Percentiles rank a stretch among this genome's conserved stretches.
These are phyloP conservation scores for Heliconius nattereri DNA, from an alignment of 1,140 invertebrate genomes.

Conservation along the genomic window DNA sequence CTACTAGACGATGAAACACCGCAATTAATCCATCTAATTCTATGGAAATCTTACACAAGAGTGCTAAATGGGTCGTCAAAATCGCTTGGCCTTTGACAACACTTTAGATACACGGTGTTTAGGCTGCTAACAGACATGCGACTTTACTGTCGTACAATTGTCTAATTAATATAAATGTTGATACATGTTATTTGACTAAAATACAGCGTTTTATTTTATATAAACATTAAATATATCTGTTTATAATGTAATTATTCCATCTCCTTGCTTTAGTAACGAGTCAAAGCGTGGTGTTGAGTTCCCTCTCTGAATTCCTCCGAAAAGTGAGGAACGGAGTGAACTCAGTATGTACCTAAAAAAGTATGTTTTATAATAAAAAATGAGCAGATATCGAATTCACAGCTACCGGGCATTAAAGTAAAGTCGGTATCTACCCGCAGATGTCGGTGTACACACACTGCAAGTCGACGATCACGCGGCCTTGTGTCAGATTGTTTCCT, in stretches of 20 bases:
- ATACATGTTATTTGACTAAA: background rate
- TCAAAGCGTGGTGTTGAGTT: too few relatives aligned
- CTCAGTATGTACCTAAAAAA: too few relatives aligned
- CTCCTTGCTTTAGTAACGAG: too few relatives aligned
- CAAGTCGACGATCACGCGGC: constrained; percentile 31
- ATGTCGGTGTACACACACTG: background rate
- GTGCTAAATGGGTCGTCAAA: constrained; percentile 41
- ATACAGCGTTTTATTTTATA: too few relatives aligned
- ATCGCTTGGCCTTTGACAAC: constrained; percentile 43
- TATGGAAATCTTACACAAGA: constrained; percentile 38
- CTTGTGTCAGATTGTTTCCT: constrained; percentile 50
- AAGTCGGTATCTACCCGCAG: too few relatives aligned
- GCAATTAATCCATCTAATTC: constrained; percentile 40
- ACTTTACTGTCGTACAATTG: constrained; percentile 15
- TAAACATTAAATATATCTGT: too few relatives aligned
- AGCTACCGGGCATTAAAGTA: background rate
- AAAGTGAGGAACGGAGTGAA: too few relatives aligned
- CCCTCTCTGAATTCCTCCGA: too few relatives aligned
- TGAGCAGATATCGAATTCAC: background rate
- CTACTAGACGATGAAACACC: background rate
- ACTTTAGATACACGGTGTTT: constrained; percentile 15
- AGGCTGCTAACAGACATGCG: background rate
- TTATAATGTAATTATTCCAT: too few relatives aligned
- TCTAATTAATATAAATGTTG: background rate
- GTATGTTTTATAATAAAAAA: too few relatives aligned